Base-by-base conservation (phyloP, 1,140 invertebrate species). In the Olivierus martensii region DNA sequence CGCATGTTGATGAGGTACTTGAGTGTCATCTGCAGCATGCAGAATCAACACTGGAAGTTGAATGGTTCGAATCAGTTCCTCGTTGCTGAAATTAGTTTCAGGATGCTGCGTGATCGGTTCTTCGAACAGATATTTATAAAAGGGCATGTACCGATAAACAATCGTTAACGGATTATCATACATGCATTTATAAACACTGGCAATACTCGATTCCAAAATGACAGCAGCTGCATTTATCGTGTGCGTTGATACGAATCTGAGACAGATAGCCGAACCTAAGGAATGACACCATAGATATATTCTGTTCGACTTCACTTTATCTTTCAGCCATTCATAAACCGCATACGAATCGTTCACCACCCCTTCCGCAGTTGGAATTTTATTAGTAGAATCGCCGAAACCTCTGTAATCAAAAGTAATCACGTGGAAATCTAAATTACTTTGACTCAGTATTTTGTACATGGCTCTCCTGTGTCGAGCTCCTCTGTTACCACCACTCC, bases 131-230 rank as follows among this genome's bases (percentile, higher is more conserved):
- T 71, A 79, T 55, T 83, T 73, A 60, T 84, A 86, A 73, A 77
- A 79, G 10, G 83, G 82, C 62, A 84, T 69, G 66, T 76, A 69
- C 1, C 65, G 62, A 53, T 65, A 69, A 6, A 70, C 61, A 65
- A 73, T 69, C 28, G 81, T 68, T 57, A 91, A 76, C 34, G 85
- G 85, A 75, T 91, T 84, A 59, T 79, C 70, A 15, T 72, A 68
- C 42, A 90, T 77, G 70, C 87, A 87, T 60, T 90, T 84, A 17
- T 73, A 70, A 49, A 92, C 77, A 66, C 85, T 89, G 63, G 83
- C 90, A 66, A 93, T 92, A 18, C 88, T 87, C 46, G 84, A 77
- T 70, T 93, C 89, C 14, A 93, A 71, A 51, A 93, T 75, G 0
- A 92, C 63, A 12, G 73, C 65, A 1, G 82, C 78, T 42, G 74